A percentile compares a stretch with the other conserved stretches of the same genome.
Conservation (phyloP, 1,140 invertebrate genomes). For the Musca domestica region DNA sequence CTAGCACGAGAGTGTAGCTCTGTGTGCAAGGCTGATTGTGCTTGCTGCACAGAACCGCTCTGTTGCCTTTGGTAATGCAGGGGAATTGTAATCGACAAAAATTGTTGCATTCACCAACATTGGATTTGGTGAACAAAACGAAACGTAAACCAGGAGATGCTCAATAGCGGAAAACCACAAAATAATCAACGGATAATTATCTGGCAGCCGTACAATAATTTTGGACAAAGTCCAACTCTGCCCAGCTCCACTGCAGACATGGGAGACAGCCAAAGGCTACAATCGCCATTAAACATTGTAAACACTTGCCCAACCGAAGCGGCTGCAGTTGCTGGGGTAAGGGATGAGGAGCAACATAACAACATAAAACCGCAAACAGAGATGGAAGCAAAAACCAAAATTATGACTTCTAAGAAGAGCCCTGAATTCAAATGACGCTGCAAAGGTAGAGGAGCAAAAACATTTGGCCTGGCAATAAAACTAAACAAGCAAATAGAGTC, state of each 20-base stretch:
- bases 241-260: neutral
- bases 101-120: conserved; percentile 19
- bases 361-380: neutral
- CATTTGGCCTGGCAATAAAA: too few relatives aligned
- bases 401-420: conserved; percentile 17
- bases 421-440: conserved; percentile 12
- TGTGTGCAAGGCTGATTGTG: neutral
- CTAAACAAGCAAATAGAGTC: too few relatives aligned
- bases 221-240: conserved; percentile 15
- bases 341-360: neutral
- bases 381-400: neutral
- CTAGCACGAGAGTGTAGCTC: neutral
- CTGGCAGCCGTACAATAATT: conserved; percentile 21
- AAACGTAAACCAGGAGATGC: conserved; percentile 8
- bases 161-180: conserved; percentile 24
- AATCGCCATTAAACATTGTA: neutral
- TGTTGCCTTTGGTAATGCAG: conserved; percentile 18
- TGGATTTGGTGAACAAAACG: conserved; percentile 4
- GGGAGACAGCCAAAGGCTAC: neutral
- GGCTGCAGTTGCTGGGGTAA: neutral
- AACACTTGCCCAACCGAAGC: neutral
- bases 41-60: neutral
- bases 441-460: too few relatives aligned
- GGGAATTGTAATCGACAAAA: conserved; percentile 15
- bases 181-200: conserved; percentile 24